Percentiles rank a stretch among this genome's conserved stretches.
These are phyloP conservation scores for Paracanthobrama guichenoti DNA, from an alignment of 2,113 vertebrate genomes.

Conservation along the genomic window DNA sequence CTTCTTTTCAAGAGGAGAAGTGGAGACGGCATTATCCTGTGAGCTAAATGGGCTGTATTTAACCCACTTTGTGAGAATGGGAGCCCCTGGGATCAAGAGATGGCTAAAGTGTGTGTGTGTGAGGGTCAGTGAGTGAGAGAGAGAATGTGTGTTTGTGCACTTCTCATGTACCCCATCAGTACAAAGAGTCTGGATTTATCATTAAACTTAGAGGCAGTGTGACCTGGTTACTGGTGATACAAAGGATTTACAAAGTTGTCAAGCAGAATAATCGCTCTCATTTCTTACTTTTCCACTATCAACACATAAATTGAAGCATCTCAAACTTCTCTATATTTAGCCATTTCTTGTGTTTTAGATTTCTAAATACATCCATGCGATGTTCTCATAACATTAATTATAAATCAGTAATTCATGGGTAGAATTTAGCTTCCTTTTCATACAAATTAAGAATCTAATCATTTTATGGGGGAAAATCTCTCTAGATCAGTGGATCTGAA, in stretches of 20 bases:
- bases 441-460: neutral
- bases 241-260: constrained; percentile 26
- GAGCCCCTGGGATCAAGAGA: constrained; percentile 40
- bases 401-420: neutral
- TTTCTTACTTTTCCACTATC: neutral
- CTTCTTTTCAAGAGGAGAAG: constrained; percentile 41
- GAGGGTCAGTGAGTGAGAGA: neutral
- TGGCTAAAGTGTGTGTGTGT: constrained; percentile 29
- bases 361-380: no score
- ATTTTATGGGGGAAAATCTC: neutral
- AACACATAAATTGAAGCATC: neutral
- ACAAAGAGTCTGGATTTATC: constrained; percentile 23
- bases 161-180: constrained; percentile 23
- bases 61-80: constrained; percentile 35
- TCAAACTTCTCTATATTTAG: neutral
- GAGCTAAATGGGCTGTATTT: constrained; percentile 40
- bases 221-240: constrained; percentile 11
- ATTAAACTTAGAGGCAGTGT: constrained; percentile 20
- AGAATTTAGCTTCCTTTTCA: neutral
- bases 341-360: neutral
- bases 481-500: neutral
- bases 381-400: neutral
- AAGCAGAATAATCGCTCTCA: constrained; percentile 18
- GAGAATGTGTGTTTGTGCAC: constrained; percentile 23
- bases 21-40: constrained; percentile 33